Base-by-base conservation (phyloP, 2,113 vertebrate species). In the Sylvilagus bachmani region DNA sequence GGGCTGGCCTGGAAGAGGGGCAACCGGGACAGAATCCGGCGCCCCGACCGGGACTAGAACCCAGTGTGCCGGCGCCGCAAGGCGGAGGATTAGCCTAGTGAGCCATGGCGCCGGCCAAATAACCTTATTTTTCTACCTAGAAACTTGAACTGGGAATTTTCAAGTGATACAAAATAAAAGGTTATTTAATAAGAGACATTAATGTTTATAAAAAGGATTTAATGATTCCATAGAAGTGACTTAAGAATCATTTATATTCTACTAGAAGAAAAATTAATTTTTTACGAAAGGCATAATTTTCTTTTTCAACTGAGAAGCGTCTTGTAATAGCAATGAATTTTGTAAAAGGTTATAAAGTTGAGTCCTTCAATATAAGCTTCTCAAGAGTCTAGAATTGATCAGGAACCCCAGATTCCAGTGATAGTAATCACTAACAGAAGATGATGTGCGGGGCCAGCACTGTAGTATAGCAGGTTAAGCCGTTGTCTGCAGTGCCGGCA, bases 121-220 rank as follows among this genome's bases (percentile, higher is more conserved):
- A 86, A 81, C 4, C 16, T 93, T 10, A 4, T 75, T 91, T 87
- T 87, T 62, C 64, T 91, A 51, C 58, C n/a, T 66, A 62, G 31
- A 86, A 64, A 2, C 80, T 86, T 64, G 12, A 24, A 83, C n/a
- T 79, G 51, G 75, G 17, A 89, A 33, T 31, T 95, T 89, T 83
- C 61, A 93, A 96, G 83, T 24, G 11, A 55, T 61, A 24, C 49
- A n/a, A 91, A 78, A 27, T 49, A 38, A 81, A 86, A 94, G 17
- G 25, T 71, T 89, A 91, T 25, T 93, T 24, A 83, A 70, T 93
- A 86, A 84, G n/a, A 81, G 91, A 62, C n/a, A 74, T 58, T 91
- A 84, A 64, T 61, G 2, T 82, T 36, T 84, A 5, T 38, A 62
- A 55, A 7, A 71, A 80, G 17, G 49, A 89, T 49, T 70, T 87